These are phyloP conservation scores for Sympetrum striolatum DNA, from an alignment of 2,888 invertebrate genomes.

Conservation along the genomic window DNA sequence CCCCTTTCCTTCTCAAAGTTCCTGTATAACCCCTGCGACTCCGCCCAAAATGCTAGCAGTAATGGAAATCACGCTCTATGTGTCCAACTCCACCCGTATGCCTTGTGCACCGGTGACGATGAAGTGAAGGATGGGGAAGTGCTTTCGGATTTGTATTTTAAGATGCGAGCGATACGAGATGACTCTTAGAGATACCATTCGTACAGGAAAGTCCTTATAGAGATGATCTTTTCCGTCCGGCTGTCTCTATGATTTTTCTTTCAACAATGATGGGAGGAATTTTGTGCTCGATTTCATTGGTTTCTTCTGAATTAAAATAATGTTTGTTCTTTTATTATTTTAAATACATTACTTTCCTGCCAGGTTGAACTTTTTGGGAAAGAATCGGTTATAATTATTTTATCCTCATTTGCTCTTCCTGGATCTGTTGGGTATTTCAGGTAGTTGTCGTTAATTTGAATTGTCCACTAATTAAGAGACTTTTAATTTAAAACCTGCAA, in stretches of 20 bases:
- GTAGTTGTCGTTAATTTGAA: too few relatives aligned
- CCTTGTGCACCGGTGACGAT: background rate
- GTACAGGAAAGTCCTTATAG: background rate
- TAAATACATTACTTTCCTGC: too few relatives aligned
- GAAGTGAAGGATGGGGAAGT: background rate
- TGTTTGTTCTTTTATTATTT: too few relatives aligned
- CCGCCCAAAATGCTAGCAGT: constrained; percentile 27
- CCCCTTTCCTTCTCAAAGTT: background rate
- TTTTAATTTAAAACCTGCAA: too few relatives aligned
- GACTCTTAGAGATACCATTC: background rate
- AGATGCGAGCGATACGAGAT: background rate
- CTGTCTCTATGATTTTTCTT: background rate
- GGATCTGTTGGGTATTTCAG: too few relatives aligned
- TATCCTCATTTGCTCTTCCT: too few relatives aligned
- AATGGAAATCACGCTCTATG: constrained; percentile 26
- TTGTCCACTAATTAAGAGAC: too few relatives aligned
- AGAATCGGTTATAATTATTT: too few relatives aligned
- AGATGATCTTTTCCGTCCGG: background rate
- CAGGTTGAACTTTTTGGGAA: too few relatives aligned
- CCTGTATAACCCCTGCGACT: background rate
- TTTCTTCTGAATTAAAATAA: too few relatives aligned
- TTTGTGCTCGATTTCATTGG: too few relatives aligned
- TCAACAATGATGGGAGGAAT: background rate
- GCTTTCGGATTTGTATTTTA: background rate
- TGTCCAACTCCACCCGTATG: background rate